Evolutionary conservation across 2,113 vertebrate species (phyloP).

Genomic region (Lontra canadensis): DNA sequence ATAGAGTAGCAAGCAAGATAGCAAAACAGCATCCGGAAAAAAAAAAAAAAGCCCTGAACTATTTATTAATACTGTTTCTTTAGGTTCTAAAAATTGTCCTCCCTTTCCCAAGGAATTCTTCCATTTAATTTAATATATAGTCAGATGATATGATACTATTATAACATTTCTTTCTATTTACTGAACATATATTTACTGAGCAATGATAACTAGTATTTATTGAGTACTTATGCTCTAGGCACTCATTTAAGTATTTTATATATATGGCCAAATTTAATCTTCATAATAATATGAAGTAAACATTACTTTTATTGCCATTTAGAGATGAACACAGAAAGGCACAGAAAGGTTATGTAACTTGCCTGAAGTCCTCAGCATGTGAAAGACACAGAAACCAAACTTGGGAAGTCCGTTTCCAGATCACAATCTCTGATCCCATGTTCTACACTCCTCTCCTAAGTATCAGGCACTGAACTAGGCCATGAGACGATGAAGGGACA

Average conservation of each 20-base stretch:
- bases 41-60: neutral
- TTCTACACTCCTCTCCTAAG: neutral
- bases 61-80: neutral
- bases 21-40: neutral
- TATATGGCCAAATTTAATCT: neutral
- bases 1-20: neutral
- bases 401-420: neutral
- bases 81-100: neutral
- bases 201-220: neutral
- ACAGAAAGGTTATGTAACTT: neutral
- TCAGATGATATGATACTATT: neutral
- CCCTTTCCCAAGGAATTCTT: neutral
- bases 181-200: neutral
- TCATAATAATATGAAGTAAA: neutral
- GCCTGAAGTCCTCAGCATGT: neutral
- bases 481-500: neutral
- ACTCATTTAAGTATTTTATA: neutral
- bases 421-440: neutral
- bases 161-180: neutral
- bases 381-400: conserved; percentile 10
- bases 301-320: neutral
- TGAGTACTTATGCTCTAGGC: neutral
- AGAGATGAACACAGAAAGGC: neutral
- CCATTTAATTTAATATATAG: neutral
- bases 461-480: neutral